Evolutionary conservation across 2,888 invertebrate genomes (phyloP).

Genomic region (Lacanobia wlatinum): DNA sequence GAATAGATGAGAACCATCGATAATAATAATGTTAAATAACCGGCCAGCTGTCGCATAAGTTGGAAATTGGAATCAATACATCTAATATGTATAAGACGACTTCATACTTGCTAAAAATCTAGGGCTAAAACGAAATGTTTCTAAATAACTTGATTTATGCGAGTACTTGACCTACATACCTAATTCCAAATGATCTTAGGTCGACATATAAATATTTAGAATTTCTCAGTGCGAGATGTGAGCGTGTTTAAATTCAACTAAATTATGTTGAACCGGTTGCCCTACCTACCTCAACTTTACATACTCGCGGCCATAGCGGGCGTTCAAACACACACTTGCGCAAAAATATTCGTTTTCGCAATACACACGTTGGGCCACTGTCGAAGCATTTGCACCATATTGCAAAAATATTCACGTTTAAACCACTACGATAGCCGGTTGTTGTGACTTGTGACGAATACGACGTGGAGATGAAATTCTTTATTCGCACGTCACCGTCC

Average conservation of each 20-base stretch:
- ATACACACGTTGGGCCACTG: conserved; percentile 42
- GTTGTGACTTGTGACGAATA: conserved; percentile 2
- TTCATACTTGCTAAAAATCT: not conserved
- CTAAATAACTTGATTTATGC: conserved; percentile 1
- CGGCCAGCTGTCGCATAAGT: not conserved
- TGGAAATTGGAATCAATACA: not conserved
- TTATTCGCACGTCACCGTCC: conserved; percentile 16
- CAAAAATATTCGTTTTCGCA: conserved; percentile 59
- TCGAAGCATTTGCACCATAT: conserved; percentile 50
- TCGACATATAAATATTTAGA: conserved; percentile 33
- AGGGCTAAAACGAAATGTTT: not conserved
- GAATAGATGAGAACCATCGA: not conserved
- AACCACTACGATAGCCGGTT: conserved; percentile 15
- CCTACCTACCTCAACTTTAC: conserved; percentile 53
- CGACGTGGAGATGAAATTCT: conserved; percentile 8
- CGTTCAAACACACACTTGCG: conserved; percentile 60
- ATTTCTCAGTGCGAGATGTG: conserved; percentile 20
- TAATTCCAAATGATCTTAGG: conserved; percentile 26
- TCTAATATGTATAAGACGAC: not conserved
- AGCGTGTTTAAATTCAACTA: conserved; percentile 48
- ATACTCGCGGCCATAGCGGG: conserved; percentile 50
- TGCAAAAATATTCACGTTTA: conserved; percentile 49
- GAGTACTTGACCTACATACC: conserved; percentile 51
- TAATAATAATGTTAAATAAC: conserved; percentile 1
- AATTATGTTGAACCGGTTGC: conserved; percentile 63